A percentile compares a stretch with the other conserved stretches of the same genome.
phyloP scores from a whole-genome alignment of 2,113 vertebrate genomes.

The Gasterosteus aculeatus region DNA sequence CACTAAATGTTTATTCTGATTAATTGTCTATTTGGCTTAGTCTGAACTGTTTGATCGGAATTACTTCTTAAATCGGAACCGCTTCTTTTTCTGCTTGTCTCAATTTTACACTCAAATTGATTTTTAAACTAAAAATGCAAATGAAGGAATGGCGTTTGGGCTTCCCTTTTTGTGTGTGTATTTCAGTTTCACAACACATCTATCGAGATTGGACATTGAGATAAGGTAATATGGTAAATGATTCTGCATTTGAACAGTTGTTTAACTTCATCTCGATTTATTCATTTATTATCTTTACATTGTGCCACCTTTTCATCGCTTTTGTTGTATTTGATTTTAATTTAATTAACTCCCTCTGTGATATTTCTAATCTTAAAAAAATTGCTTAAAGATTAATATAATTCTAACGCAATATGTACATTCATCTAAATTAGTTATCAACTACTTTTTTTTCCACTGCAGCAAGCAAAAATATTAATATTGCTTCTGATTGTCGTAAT shows the following conservation, averaged over 20 bases:
- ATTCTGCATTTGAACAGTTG: background rate
- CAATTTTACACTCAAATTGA: background rate
- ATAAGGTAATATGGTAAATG: background rate
- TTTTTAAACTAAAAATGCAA: background rate
- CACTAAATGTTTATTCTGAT: slow-evolving; percentile 2
- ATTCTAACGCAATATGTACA: background rate
- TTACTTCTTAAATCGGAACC: slow-evolving; percentile 9
- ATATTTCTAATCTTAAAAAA: background rate
- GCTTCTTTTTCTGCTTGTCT: slow-evolving; percentile 5
- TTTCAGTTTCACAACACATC: background rate
- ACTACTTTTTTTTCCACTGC: background rate
- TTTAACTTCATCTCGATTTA: background rate
- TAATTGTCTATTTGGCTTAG: slow-evolving; percentile 15
- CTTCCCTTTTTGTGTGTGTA: background rate
- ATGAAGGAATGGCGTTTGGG: background rate
- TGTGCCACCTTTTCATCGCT: background rate
- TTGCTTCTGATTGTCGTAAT: background rate
- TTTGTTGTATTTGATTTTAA: background rate
- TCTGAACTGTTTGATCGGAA: slow-evolving; percentile 15
- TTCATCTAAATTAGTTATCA: background rate
- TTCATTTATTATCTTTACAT: background rate
- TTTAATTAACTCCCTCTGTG: background rate
- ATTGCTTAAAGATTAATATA: background rate
- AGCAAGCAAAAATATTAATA: background rate
- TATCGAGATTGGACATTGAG: background rate